Evolutionary conservation across 2,113 vertebrate species (phyloP), one percentile per base, ranked within the genome.

Genomic region (Pao palembangensis): DNA sequence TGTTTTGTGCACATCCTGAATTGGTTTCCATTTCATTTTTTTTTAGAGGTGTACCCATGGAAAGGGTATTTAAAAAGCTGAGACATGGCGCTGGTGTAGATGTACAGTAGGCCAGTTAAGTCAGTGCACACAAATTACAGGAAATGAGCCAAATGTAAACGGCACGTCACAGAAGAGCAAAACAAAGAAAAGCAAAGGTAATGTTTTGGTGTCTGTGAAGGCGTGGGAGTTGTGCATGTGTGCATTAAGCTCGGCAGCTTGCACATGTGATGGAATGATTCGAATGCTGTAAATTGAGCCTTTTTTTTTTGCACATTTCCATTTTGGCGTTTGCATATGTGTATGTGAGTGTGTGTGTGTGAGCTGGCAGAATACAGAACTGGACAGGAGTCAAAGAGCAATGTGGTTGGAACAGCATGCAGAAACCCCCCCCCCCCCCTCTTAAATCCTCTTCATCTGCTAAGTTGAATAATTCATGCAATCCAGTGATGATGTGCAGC

Each of bases 331-430:
- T 1, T 38, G 34, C 11, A 3, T 60, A 57, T 38, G 17, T 49
- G 42, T n/a, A 43, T 68, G 69, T 59, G 55, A 41, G 2, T 51
- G 56, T 59, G 60, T 38, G 63, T 52, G 73, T 18, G 68, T 69
- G 59, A 68, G 75, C 7, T 65, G 71, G 75, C 66, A 73, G 69
- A 69, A 65, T 70, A 51, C 49, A 58, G 67, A 79, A 18, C 52
- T 81, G 75, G 75, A 70, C 52, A 28, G 50, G 60, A 71, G 78
- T 81, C 78, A 83, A 79, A 79, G 75, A 63, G 70, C 63, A 81
- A 66, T 61, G 65, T 48, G 70, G 46, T 61, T 72, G 75, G 69
- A 79, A 65, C 14, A 10, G 53, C 3, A 14, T 61, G 58, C 51
- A 59, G 50, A 28, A 56, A 65, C 19, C 28, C 42, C 60, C 51